A percentile compares a stretch with the other conserved stretches of the same genome.
Evolutionary conservation across 2,113 vertebrate species (phyloP).

Genomic region (Miniopterus natalensis): DNA sequence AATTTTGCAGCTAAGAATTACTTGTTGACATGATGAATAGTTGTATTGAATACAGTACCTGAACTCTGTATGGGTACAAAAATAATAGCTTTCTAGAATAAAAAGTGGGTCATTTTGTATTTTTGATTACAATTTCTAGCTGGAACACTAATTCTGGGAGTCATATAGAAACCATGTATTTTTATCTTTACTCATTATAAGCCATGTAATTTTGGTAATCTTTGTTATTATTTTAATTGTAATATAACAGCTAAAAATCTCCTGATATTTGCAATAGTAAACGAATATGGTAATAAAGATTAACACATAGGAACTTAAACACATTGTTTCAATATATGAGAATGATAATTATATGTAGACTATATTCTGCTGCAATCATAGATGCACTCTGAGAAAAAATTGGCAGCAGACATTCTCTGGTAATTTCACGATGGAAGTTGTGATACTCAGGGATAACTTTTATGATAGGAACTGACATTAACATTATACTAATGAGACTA

Average conservation of each 20-base stretch:
- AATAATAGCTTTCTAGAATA: slow-evolving; percentile 7
- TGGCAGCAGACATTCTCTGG: not conserved
- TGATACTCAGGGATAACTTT: not conserved
- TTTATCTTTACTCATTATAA: not conserved
- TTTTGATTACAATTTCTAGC: not conserved
- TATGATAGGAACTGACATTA: not conserved
- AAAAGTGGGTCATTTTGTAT: not conserved
- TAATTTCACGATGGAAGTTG: not conserved
- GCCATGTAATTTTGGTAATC: not conserved
- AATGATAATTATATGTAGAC: not conserved
- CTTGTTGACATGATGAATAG: not conserved
- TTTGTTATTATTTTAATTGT: not conserved
- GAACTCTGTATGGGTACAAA: not conserved
- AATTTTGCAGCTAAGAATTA: not conserved
- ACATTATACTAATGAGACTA: not conserved
- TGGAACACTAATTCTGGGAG: not conserved
- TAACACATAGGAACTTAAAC: not conserved
- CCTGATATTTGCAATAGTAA: not conserved
- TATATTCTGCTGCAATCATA: not conserved
- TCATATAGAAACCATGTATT: not conserved
- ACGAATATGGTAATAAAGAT: not conserved
- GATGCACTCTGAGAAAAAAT: not conserved
- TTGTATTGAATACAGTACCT: not conserved
- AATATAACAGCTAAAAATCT: not conserved
- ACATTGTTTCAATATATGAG: not conserved